Percentiles rank a stretch among this genome's conserved stretches.
Conservation (phyloP, 2,888 invertebrate species). For the Baccha elongata region DNA sequence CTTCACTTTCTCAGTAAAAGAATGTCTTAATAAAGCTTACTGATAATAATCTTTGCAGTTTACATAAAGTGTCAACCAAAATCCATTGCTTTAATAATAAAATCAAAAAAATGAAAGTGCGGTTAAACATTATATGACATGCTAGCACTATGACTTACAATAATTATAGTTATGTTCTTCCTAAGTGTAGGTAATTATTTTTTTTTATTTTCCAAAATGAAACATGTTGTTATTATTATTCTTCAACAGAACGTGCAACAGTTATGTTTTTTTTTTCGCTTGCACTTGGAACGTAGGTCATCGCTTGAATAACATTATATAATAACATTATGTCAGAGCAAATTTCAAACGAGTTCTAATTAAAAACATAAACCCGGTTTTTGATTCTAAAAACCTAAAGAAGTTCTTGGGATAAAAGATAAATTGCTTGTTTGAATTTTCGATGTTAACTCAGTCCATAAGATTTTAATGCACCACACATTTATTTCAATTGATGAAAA, state of each 20-base stretch:
- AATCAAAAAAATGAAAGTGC: not conserved
- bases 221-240: not conserved
- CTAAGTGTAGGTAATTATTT: not conserved
- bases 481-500: too few relatives aligned
- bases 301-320: not conserved
- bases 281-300: not conserved
- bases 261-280: not conserved
- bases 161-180: not conserved
- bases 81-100: not conserved
- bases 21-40: too few relatives aligned
- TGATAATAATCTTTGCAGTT: not conserved
- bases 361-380: not conserved
- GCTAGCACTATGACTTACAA: not conserved
- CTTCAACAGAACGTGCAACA: not conserved
- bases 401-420: too few relatives aligned
- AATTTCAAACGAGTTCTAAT: not conserved
- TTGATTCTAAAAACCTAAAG: too few relatives aligned
- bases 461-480: too few relatives aligned
- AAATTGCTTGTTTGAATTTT: too few relatives aligned
- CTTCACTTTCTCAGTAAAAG: too few relatives aligned
- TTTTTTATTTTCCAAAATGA: not conserved
- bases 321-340: constrained; percentile 11
- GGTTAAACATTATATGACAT: not conserved
- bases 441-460: too few relatives aligned
- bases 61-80: constrained; percentile 1